These are phyloP conservation scores for Polydrusus pterygomalis DNA, from an alignment of 2,888 invertebrate genomes.

Conservation along the genomic window DNA sequence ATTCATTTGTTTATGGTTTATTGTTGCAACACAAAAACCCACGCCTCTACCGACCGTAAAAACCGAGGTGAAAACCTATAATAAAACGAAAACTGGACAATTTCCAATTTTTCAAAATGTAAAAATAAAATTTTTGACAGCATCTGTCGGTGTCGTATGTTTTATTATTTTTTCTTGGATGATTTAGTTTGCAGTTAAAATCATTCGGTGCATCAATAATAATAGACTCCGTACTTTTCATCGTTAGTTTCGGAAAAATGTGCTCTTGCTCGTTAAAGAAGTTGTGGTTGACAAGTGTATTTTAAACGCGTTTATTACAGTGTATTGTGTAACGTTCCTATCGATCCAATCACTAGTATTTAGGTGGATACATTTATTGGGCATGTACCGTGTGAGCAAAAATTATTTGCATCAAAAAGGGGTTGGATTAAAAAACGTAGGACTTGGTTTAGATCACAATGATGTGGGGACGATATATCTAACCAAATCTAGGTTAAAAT, in stretches of 20 bases:
- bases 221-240: neutral
- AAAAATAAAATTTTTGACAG: constrained; percentile 50
- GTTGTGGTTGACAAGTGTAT: no score
- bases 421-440: no score
- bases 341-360: no score
- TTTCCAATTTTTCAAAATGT: constrained; percentile 54
- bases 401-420: no score
- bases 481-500: no score
- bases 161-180: constrained; percentile 39
- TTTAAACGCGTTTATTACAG: no score
- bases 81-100: constrained; percentile 52
- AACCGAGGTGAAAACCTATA: constrained; percentile 32
- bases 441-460: no score
- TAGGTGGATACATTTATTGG: no score
- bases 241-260: neutral
- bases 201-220: neutral
- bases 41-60: constrained; percentile 12
- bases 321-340: no score
- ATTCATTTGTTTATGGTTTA: neutral
- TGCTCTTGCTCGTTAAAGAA: neutral
- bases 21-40: constrained; percentile 24
- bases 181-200: constrained; percentile 6
- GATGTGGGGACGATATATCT: no score
- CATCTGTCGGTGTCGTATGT: constrained; percentile 37
- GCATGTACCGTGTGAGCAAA: no score